phyloP scores from a whole-genome alignment of 2,797 vertebrate genomes.

The Aselliscus stoliczkanus region DNA sequence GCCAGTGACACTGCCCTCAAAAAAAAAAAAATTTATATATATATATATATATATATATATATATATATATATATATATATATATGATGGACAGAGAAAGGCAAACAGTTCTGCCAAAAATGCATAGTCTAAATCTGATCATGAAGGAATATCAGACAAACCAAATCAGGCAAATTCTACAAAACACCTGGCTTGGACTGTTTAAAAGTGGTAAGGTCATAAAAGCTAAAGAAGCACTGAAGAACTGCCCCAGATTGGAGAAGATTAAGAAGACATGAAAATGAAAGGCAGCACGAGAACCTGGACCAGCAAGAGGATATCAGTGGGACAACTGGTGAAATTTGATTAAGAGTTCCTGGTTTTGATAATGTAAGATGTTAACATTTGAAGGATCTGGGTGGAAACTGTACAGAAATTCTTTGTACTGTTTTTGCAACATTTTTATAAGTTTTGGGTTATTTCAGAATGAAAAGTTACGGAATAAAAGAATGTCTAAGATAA shows the following conservation, averaged over 20 bases:
- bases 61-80: no score
- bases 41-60: no score
- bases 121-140: neutral
- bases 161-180: neutral
- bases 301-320: neutral
- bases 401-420: neutral
- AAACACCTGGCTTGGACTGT: neutral
- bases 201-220: neutral
- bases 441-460: neutral
- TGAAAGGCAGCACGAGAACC: neutral
- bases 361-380: neutral
- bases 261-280: neutral
- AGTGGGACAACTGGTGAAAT: neutral
- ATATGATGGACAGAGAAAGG: neutral
- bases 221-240: neutral
- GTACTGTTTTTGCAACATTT: neutral
- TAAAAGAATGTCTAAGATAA: neutral
- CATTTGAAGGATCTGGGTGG: neutral
- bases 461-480: neutral
- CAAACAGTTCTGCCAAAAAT: neutral
- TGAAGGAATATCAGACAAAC: neutral
- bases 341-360: neutral
- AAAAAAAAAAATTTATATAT: no score
- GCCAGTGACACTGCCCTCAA: no score
- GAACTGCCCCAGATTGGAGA: neutral